Percentiles rank a stretch among this genome's conserved stretches.
Evolutionary conservation across 2,797 vertebrate genomes (phyloP).

Genomic region (Bucorvus abyssinicus): DNA sequence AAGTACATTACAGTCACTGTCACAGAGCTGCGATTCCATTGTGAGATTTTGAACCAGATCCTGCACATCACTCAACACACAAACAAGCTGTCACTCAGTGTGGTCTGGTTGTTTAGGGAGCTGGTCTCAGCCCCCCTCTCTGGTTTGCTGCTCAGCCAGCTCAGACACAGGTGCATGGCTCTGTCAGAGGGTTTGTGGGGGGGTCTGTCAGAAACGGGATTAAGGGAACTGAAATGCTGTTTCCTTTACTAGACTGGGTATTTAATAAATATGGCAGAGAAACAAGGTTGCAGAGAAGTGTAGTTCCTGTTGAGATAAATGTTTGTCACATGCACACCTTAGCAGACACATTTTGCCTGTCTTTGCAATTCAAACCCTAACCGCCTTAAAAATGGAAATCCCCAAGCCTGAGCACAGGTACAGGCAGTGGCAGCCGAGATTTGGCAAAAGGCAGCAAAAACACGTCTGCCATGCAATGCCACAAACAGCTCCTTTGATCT

Average conservation of each 20-base stretch:
- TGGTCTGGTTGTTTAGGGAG: not conserved
- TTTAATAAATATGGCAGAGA: not conserved
- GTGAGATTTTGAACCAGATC: not conserved
- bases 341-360: not conserved
- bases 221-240: not conserved
- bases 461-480: not conserved
- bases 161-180: slow-evolving; percentile 5
- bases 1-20: slow-evolving; percentile 7
- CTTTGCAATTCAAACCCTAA: not conserved
- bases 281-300: not conserved
- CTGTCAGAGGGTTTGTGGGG: not conserved
- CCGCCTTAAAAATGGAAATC: not conserved
- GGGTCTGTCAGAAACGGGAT: not conserved
- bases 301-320: not conserved
- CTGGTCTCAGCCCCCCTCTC: not conserved
- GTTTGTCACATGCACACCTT: not conserved
- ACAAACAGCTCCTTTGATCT: not conserved
- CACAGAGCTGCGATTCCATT: slow-evolving; percentile 25
- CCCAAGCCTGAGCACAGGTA: not conserved
- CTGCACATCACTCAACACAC: not conserved
- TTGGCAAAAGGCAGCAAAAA: not conserved
- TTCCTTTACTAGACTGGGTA: not conserved
- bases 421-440: not conserved
- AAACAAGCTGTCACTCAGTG: slow-evolving; percentile 44
- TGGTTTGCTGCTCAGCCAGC: not conserved